A percentile compares a stretch with the other conserved stretches of the same genome.
phyloP scores from a whole-genome alignment of 2,888 invertebrate genomes.

The Branchinecta sandiegonensis region DNA sequence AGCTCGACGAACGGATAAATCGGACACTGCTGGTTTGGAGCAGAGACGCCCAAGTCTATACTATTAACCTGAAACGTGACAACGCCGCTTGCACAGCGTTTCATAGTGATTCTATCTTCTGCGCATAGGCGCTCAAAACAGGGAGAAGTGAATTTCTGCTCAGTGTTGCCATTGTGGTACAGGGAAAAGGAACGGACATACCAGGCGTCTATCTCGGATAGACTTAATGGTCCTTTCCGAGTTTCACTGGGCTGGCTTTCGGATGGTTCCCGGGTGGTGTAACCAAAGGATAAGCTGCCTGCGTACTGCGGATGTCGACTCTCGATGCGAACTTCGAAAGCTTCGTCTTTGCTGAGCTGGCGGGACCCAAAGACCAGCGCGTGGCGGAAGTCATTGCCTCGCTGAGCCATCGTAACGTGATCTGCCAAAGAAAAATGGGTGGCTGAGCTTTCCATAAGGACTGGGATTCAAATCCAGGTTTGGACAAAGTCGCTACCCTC shows the following conservation, averaged over 20 bases:
- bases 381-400: constrained; percentile 32
- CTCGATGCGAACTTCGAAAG: constrained; percentile 34
- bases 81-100: constrained; percentile 51
- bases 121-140: constrained; percentile 65
- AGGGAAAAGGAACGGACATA: not conserved
- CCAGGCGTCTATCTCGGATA: not conserved
- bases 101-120: constrained; percentile 57
- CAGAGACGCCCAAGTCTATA: constrained; percentile 59
- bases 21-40: constrained; percentile 38
- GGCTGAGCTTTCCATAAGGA: no score
- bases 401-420: not conserved
- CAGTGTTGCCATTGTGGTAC: not conserved
- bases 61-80: constrained; percentile 65
- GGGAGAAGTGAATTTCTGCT: constrained; percentile 36
- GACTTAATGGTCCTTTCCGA: not conserved
- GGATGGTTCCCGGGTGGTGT: constrained; percentile 31
- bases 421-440: no score
- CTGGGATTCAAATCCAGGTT: no score
- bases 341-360: constrained; percentile 34
- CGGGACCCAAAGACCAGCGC: constrained; percentile 36
- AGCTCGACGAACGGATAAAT: constrained; percentile 43
- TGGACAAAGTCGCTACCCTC: no score
- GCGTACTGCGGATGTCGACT: constrained; percentile 32
- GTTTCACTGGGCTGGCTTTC: constrained; percentile 26
- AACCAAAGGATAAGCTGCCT: constrained; percentile 34